phyloP scores from a whole-genome alignment of 2,797 vertebrate genomes.

The Catharus ustulatus region DNA sequence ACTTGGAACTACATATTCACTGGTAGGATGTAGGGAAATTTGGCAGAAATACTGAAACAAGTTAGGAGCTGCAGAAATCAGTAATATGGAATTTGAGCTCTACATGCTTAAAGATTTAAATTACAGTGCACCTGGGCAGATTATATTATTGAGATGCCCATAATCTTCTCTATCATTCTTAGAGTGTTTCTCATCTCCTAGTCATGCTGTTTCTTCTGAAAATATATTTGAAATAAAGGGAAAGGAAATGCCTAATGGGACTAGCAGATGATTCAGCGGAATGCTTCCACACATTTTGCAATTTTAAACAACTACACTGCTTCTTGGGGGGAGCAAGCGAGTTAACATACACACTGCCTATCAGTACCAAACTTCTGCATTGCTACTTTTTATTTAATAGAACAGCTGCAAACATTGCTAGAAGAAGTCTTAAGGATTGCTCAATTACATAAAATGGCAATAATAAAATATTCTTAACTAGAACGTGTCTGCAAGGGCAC shows the following conservation, averaged over 20 bases:
- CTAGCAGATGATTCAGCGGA: not conserved
- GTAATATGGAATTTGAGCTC: not conserved
- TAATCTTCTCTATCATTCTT: not conserved
- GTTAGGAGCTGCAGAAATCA: not conserved
- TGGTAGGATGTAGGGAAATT: not conserved
- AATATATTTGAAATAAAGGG: not conserved
- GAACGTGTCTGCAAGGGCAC: not conserved
- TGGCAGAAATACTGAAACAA: not conserved
- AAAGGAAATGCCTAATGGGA: not conserved
- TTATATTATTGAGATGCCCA: not conserved
- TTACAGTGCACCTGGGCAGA: not conserved
- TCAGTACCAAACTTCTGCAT: not conserved
- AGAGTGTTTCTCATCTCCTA: not conserved
- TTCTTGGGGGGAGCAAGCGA: not conserved
- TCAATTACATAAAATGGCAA: not conserved
- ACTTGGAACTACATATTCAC: not conserved
- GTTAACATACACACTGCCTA: not conserved
- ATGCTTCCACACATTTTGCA: not conserved
- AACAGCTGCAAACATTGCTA: not conserved
- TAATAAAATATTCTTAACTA: not conserved
- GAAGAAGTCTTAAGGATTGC: not conserved
- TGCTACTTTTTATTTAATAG: not conserved
- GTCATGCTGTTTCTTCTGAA: not conserved
- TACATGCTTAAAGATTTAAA: not conserved
- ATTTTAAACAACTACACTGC: not conserved